These are phyloP conservation scores for Rapana venosa DNA, from an alignment of 2,888 invertebrate species.

Conservation along the genomic window DNA sequence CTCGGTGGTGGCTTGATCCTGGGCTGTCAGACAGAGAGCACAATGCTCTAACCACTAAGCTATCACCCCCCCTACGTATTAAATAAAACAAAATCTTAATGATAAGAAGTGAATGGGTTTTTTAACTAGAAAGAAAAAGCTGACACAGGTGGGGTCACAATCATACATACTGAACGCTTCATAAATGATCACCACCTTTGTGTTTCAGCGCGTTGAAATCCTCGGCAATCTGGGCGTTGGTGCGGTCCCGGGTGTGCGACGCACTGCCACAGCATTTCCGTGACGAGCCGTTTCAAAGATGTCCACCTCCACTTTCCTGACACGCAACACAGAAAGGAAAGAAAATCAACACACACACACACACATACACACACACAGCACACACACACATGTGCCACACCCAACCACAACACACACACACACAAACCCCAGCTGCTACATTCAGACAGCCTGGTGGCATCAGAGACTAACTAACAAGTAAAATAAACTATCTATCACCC, in stretches of 20 bases:
- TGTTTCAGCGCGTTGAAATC: conserved; percentile 72
- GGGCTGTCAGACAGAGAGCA: too few species aligned
- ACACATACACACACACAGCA: neutral
- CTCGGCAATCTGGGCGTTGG: conserved; percentile 61
- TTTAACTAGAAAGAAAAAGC: too few species aligned
- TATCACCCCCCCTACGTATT: too few species aligned
- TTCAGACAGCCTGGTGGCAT: too few species aligned
- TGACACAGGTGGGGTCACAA: too few species aligned
- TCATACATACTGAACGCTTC: neutral
- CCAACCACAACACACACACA: neutral
- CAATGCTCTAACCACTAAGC: too few species aligned
- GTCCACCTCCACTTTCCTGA: conserved; percentile 53
- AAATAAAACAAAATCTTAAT: too few species aligned
- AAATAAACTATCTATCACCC: too few species aligned
- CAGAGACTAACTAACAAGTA: too few species aligned
- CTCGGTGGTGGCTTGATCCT: too few species aligned
- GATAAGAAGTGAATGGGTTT: too few species aligned
- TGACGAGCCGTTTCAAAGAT: conserved; percentile 68
- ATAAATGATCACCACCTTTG: conserved; percentile 57
- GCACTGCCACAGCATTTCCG: conserved; percentile 58
- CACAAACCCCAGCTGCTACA: neutral
- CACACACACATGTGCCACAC: neutral
- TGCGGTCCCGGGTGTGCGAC: conserved; percentile 52
- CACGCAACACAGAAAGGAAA: neutral
- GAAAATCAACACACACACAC: neutral